phyloP scores from a whole-genome alignment of 2,888 invertebrate genomes.

The Cataglyphis livida region DNA sequence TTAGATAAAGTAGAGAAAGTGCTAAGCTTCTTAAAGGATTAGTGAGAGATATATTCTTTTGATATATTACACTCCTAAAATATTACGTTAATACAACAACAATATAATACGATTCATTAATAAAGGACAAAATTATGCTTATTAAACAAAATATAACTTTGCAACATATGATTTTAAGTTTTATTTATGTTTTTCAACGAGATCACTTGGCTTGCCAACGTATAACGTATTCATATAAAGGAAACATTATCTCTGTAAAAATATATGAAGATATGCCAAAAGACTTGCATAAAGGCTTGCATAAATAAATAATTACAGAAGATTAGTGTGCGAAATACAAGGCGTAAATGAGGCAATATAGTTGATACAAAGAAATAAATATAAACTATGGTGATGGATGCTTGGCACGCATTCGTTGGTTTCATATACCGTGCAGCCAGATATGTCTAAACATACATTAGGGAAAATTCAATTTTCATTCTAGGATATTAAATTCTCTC shows the following conservation, averaged over 20 bases:
- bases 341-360: slow-evolving; percentile 11
- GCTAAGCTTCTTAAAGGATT: not conserved
- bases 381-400: slow-evolving; percentile 5
- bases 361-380: slow-evolving; percentile 18
- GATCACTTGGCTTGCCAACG: not conserved
- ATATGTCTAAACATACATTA: slow-evolving; percentile 15
- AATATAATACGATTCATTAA: not conserved
- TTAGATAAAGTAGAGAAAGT: not conserved
- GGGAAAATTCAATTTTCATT: slow-evolving; percentile 6
- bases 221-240: not conserved
- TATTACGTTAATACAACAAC: not conserved
- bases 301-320: slow-evolving; percentile 29
- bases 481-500: slow-evolving; percentile 19
- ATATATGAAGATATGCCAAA: not conserved
- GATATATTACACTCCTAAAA: not conserved
- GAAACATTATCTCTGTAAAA: not conserved
- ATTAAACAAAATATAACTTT: not conserved
- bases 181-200: not conserved
- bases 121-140: not conserved
- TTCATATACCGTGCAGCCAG: not conserved
- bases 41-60: not conserved
- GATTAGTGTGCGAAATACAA: slow-evolving; percentile 21
- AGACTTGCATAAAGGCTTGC: not conserved
- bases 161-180: not conserved
- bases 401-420: slow-evolving; percentile 16